phyloP scores from a whole-genome alignment of 2,888 invertebrate species.

The Heliconius ismenius region DNA sequence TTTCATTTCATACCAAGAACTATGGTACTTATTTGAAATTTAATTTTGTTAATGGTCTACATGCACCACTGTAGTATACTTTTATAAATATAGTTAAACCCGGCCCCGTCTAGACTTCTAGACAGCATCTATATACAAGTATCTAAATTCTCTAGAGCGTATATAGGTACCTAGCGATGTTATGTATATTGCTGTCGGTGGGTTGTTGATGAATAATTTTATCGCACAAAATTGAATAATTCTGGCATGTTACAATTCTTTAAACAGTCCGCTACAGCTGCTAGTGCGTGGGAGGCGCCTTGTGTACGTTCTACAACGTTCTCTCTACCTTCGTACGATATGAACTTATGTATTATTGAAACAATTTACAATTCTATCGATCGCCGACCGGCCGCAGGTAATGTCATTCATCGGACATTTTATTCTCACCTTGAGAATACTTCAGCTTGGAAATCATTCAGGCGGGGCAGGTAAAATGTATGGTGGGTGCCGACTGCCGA shows the following conservation, averaged over 20 bases:
- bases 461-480: slow-evolving; percentile 51
- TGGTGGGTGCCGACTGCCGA: slow-evolving; percentile 43
- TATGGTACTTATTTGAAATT: not conserved
- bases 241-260: slow-evolving; percentile 38
- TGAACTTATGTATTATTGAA: slow-evolving; percentile 59
- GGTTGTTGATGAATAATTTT: slow-evolving; percentile 37
- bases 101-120: slow-evolving; percentile 48
- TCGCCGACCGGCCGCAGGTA: slow-evolving; percentile 55
- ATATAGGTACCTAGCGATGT: slow-evolving; percentile 28
- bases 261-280: slow-evolving; percentile 36
- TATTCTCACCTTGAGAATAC: slow-evolving; percentile 70
- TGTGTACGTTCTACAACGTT: slow-evolving; percentile 42
- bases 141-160: slow-evolving; percentile 37
- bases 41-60: slow-evolving; percentile 28
- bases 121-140: slow-evolving; percentile 43
- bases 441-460: slow-evolving; percentile 57
- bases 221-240: slow-evolving; percentile 36
- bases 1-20: slow-evolving; percentile 1
- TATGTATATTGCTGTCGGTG: slow-evolving; percentile 26
- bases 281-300: slow-evolving; percentile 44
- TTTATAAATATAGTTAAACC: slow-evolving; percentile 34
- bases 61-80: slow-evolving; percentile 25
- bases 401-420: slow-evolving; percentile 68
- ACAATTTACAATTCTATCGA: slow-evolving; percentile 75
- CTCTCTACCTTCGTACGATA: slow-evolving; percentile 47